Percentiles rank a stretch among this genome's conserved stretches.
Evolutionary conservation across 2,113 vertebrate species (phyloP).

Genomic region (Chaenogobius annularis): DNA sequence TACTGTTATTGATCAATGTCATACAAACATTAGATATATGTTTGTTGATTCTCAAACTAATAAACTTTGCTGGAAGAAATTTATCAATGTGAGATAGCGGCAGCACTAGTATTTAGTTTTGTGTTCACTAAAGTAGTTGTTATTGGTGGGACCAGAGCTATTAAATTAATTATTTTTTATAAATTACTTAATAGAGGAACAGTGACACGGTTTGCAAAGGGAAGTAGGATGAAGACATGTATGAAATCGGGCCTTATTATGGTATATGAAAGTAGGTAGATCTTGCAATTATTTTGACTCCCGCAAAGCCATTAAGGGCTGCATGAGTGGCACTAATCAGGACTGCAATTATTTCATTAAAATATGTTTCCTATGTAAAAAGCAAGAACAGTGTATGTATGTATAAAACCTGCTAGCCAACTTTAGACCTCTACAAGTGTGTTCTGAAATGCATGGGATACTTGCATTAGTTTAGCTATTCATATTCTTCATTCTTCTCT

Average conservation of each 20-base stretch:
- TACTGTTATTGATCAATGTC: background rate
- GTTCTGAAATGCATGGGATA: too few relatives aligned
- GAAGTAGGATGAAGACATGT: background rate
- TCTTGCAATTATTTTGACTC: background rate
- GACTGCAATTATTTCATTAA: background rate
- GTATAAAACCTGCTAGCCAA: too few relatives aligned
- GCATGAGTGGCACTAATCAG: background rate
- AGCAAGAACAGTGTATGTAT: background rate
- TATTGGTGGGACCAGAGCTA: too few relatives aligned
- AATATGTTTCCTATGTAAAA: background rate
- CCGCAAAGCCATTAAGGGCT: background rate
- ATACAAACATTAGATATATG: background rate
- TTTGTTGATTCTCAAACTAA: background rate
- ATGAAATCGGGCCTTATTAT: background rate
- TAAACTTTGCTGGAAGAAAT: background rate
- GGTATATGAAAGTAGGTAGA: background rate
- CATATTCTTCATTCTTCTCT: too few relatives aligned
- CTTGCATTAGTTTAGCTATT: too few relatives aligned
- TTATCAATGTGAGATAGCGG: background rate
- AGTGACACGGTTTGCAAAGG: background rate
- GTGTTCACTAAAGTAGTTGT: too few relatives aligned
- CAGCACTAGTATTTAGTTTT: too few relatives aligned
- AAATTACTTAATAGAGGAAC: background rate
- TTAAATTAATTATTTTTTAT: too few relatives aligned
- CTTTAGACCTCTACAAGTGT: too few relatives aligned